phyloP scores from a whole-genome alignment of 2,888 invertebrate species.

The Kuschelorhynchus macadamiae region DNA sequence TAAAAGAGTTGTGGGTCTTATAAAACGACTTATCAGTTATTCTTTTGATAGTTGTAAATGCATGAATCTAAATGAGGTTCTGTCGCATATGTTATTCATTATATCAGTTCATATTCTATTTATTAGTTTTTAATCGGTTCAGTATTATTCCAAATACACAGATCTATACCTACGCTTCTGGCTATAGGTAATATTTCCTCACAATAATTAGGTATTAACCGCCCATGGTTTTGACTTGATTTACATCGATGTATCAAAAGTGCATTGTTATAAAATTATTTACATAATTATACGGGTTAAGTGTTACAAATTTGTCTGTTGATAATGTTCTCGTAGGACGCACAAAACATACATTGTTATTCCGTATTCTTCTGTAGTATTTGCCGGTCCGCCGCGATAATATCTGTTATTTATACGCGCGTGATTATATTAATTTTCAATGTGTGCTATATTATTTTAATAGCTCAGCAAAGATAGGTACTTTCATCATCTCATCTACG shows the following conservation, averaged over 20 bases:
- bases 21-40: too few relatives aligned
- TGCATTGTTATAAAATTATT: slow-evolving; percentile 47
- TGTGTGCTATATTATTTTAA: too few relatives aligned
- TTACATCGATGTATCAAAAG: slow-evolving; percentile 43
- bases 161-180: slow-evolving; percentile 12
- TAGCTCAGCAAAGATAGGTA: too few relatives aligned
- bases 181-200: slow-evolving; percentile 21
- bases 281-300: slow-evolving; percentile 49
- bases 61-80: too few relatives aligned
- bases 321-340: slow-evolving; percentile 41
- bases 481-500: too few relatives aligned
- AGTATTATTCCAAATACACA: not conserved
- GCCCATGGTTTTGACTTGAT: slow-evolving; percentile 39
- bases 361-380: not conserved
- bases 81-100: too few relatives aligned
- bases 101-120: too few relatives aligned
- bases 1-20: too few relatives aligned
- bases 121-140: slow-evolving; percentile 6
- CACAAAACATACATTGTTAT: slow-evolving; percentile 33
- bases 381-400: too few relatives aligned
- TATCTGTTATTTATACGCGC: too few relatives aligned
- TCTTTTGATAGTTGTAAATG: too few relatives aligned
- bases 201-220: slow-evolving; percentile 40
- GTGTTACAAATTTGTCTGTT: slow-evolving; percentile 47
- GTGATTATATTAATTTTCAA: too few relatives aligned